Percentiles rank a stretch among this genome's conserved stretches.
Conservation (phyloP, 1,140 invertebrate species). For the Danaus melanippus region DNA sequence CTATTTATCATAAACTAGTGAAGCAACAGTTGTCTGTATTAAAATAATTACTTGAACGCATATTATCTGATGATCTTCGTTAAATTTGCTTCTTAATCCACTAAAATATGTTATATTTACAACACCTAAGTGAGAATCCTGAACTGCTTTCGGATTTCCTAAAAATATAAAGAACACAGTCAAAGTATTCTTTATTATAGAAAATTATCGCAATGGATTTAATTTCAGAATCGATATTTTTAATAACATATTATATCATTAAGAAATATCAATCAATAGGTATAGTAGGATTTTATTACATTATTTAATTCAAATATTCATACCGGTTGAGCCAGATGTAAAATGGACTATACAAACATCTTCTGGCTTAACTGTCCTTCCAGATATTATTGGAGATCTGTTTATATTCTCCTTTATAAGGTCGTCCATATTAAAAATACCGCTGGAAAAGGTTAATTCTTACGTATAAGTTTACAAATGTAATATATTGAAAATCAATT, state of each 20-base stretch:
- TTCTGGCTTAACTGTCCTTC: slow-evolving; percentile 74
- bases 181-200: neutral
- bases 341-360: slow-evolving; percentile 87
- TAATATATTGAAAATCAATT: neutral
- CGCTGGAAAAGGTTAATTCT: slow-evolving; percentile 65
- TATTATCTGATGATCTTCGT: slow-evolving; percentile 67
- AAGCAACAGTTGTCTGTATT: neutral
- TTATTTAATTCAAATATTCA: neutral
- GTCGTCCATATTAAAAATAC: slow-evolving; percentile 75
- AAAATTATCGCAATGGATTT: slow-evolving; percentile 6
- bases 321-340: slow-evolving; percentile 83
- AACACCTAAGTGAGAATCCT: slow-evolving; percentile 86
- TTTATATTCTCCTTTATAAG: slow-evolving; percentile 47
- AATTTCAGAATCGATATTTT: too few species aligned
- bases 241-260: too few species aligned
- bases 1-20: neutral
- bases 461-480: neutral
- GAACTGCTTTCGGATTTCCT: slow-evolving; percentile 90
- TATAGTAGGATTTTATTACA: too few species aligned
- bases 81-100: slow-evolving; percentile 74
- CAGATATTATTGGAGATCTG: slow-evolving; percentile 32
- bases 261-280: too few species aligned
- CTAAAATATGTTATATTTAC: slow-evolving; percentile 88
- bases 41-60: slow-evolving; percentile 49
- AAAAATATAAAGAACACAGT: slow-evolving; percentile 44